Base-by-base conservation (phyloP, 2,797 vertebrate species). In the Cossypha heuglini region DNA sequence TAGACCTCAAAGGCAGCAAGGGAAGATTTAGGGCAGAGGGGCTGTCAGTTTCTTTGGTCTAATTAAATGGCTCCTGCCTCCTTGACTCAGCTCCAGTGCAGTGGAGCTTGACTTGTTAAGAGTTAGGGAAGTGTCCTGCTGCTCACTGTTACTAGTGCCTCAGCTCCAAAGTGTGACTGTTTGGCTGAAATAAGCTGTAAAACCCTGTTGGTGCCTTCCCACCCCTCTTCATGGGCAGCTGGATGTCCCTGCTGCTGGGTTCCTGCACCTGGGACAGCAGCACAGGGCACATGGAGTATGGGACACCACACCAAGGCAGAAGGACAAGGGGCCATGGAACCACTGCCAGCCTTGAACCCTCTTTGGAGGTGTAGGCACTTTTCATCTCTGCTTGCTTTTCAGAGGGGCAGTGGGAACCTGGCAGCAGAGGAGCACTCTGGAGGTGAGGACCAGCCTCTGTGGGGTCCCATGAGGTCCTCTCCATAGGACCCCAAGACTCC, bases 1-100 rank as follows among this genome's bases (percentile, higher is more conserved):
- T 83, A 77, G 77, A 55, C 55, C 71, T 76, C 75, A 84, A 88
- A 93, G 64, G 83, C 38, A 9, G 72, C 40, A 45, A 86, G 59
- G 68, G 42, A 86, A 90, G 84, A 81, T 86, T 86, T 93, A 87
- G 5, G 0, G 52, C 38, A 37, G 54, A 64, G 63, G 71, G 88
- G 51, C 78, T 91, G 88, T 86, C 86, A 81, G 93, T 90, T 78
- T 58, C 66, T 95, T 88, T 91, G 74, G 48, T 86, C 75, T 92
- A 91, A 94, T 96, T 92, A 92, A 96, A 92, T 68, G 61, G 69
- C 26, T 91, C 35, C 93, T 91, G 89, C 73, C 76, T 95, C 59
- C 87, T 94, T 92, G 85, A 93, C 59, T 91, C 7, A 0, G 54
- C 73, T 95, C 85, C 87, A 88, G 84, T 12, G 69, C 90, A 38